phyloP scores from a whole-genome alignment of 2,888 invertebrate genomes.

The Rhamnusium bicolor region DNA sequence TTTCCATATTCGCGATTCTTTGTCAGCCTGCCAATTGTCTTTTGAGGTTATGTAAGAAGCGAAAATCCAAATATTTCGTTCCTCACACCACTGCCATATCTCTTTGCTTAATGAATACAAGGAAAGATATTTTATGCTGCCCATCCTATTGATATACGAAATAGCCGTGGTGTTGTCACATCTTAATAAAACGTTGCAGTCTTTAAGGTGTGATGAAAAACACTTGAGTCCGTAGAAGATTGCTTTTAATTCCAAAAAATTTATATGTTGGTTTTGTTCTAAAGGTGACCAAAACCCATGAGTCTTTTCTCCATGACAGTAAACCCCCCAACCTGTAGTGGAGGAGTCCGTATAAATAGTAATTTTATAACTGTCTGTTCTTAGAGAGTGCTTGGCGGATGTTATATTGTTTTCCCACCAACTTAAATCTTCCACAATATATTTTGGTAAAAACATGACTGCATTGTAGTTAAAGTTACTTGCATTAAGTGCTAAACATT shows the following conservation, averaged over 20 bases:
- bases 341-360: neutral
- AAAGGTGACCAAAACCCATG: neutral
- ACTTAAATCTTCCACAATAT: neutral
- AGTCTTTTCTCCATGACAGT: neutral
- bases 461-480: neutral
- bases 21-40: constrained; percentile 30
- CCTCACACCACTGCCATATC: neutral
- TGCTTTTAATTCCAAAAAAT: neutral
- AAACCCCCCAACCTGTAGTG: neutral
- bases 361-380: neutral
- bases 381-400: neutral
- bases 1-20: constrained; percentile 22
- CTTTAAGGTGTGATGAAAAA: neutral
- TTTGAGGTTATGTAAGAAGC: constrained; percentile 26
- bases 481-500: neutral
- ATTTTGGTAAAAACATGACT: neutral
- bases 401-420: neutral
- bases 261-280: neutral
- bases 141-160: neutral
- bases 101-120: neutral
- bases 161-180: neutral
- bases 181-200: neutral
- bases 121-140: neutral
- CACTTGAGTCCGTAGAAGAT: neutral
- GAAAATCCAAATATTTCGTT: constrained; percentile 17